Base-by-base conservation (phyloP, 2,888 invertebrate species). In the Dryadula phaetusa region DNA sequence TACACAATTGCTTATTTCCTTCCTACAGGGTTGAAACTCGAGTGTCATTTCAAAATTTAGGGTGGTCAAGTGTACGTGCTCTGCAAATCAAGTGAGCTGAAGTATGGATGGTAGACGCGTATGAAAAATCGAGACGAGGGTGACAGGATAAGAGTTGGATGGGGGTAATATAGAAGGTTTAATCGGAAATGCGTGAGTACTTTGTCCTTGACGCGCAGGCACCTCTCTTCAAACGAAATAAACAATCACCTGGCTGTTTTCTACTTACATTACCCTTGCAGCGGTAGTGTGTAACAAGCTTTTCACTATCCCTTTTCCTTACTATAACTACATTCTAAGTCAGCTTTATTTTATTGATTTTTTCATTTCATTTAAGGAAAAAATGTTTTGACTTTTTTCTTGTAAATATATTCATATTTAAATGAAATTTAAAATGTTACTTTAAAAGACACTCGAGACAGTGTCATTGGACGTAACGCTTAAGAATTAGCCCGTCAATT, bases 71-170 rank as follows among this genome's bases (percentile, higher is more conserved):
- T 34, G 71, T 85, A 89, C 91, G 91, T 91, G 91, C 90, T 86
- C 84, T 78, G 90, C 87, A 92, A 92, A 92, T 92, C 90, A 91
- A 92, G 91, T 90, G 84, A 81, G 83, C 86, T 88, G 84, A 86
- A 89, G 89, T 87, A 88, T 83, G 86, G 89, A 90, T 86, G 87
- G 86, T 83, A 86, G 84, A 76, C 84, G 85, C 84, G 85, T 88
- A 89, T 90, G 90, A 92, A 92, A 91, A 92, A 90, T 90, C 88
- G 89, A 87, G 89, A 86, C 81, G 81, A 82, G 90, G 88, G 88
- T 82, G 86, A 85, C 86, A 87, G 86, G 88, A 89, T 89, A 83
- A 87, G 83, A 80, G 81, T 82, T 63, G 72, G 74, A 75, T 74
- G 85, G 87, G 86, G 85, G 79, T 77, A 81, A 77, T 79, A 76